Base-by-base conservation (phyloP, 1,140 invertebrate genomes). In the Leptoteleia sp. region DNA sequence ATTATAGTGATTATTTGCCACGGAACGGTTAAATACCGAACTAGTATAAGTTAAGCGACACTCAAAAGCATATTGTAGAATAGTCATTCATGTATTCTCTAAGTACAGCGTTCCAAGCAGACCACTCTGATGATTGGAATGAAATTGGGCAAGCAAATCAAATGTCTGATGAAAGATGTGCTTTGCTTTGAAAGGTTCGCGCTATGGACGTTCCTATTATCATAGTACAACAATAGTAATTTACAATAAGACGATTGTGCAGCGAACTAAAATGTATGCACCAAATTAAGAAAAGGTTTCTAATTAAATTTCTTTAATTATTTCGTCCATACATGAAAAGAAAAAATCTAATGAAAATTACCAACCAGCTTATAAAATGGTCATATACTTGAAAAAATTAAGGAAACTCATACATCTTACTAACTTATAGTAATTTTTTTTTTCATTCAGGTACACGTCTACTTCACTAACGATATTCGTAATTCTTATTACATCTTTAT, bases 131-230 rank as follows among this genome's bases (percentile, higher is more conserved):
- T 62, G 55, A 71, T 71, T 71, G 67, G 67, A 72, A 62, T 48
- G 68, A 72, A 72, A 72, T 72, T 72, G 68, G 57, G 48, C 47
- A 72, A 50, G 48, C 47, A 62, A 72, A 72, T 72, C 38, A 64
- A 72, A 64, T 55, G 68, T 55, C 48, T 45, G 50, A 72, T 72
- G 68, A 72, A 72, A 64, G 70, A 73, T 73, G 70, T 64, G 50
- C 50, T 57, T 64, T 73, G 40, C 50, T 54, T 40, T 64, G 57
- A 64, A 57, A 73, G 70, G 48, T 57, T 37, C 25, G 19, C 25
- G 19, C 42, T 15, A 13, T 27, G 35, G 45, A 52, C 57, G 45
- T 33, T 59, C 27, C 54, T 70, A 43, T 61, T 35, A 54, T 72
- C 27, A 52, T 29, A 25, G 22, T 31, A 29, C 6, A 59, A 38